Evolutionary conservation across 2,797 vertebrate genomes (phyloP).

Genomic region (Merluccius polli): DNA sequence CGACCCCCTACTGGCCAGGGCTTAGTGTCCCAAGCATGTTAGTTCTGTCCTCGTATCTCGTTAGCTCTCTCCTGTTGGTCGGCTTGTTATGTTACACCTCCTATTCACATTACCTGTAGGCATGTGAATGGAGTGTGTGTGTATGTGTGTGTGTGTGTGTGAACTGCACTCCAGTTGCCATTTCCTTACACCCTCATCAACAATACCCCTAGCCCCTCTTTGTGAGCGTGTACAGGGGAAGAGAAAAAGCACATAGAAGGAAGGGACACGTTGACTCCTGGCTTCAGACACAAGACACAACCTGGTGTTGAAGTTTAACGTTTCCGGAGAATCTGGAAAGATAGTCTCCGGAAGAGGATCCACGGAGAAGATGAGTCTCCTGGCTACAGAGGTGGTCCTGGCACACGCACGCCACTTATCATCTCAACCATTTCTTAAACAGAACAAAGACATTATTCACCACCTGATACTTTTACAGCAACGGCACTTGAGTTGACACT

Average conservation of each 20-base stretch:
- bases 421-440: background rate
- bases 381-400: background rate
- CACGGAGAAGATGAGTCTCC: background rate
- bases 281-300: background rate
- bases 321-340: background rate
- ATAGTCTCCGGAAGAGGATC: background rate
- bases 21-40: background rate
- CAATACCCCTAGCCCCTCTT: background rate
- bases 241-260: background rate
- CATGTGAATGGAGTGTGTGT: background rate
- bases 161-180: background rate
- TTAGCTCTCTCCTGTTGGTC: background rate
- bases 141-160: constrained; percentile 8
- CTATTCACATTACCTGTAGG: background rate
- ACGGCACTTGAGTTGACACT: background rate
- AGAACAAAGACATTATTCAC: background rate
- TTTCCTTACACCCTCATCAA: background rate
- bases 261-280: background rate
- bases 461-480: constrained; percentile 1
- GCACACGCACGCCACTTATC: background rate
- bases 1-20: no score
- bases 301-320: background rate
- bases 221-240: background rate
- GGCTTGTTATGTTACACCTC: background rate
- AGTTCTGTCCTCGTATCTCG: background rate